These are phyloP conservation scores for Lepeophtheirus nordmannii DNA, from an alignment of 2,888 invertebrate species.

Conservation along the genomic window DNA sequence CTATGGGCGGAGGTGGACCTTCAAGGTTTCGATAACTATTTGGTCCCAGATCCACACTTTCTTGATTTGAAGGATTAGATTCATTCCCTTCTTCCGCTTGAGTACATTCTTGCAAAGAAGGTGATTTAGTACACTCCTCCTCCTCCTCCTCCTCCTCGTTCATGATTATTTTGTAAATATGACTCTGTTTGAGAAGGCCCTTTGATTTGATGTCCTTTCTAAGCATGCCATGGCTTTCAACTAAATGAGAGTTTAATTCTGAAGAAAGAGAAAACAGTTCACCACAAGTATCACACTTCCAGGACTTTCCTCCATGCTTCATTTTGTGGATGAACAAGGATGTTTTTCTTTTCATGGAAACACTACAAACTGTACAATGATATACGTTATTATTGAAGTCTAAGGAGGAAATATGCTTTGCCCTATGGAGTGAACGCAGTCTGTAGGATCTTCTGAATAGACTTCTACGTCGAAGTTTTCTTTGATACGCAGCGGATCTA, in stretches of 20 bases:
- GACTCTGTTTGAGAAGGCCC: slow-evolving; percentile 1
- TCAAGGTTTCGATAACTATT: too few relatives aligned
- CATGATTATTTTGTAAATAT: slow-evolving; percentile 15
- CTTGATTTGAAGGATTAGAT: background rate
- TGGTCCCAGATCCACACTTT: too few relatives aligned
- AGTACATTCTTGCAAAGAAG: background rate
- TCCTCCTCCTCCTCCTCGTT: background rate
- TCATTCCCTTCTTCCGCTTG: background rate
- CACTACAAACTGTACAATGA: slow-evolving; percentile 10
- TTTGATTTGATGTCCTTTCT: slow-evolving; percentile 7
- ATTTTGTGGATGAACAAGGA: slow-evolving; percentile 17
- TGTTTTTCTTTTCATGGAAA: background rate
- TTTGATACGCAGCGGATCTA: background rate
- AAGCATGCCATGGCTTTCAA: background rate
- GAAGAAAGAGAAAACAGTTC: slow-evolving; percentile 5
- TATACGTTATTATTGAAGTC: slow-evolving; percentile 3
- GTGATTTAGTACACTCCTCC: background rate
- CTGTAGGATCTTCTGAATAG: background rate
- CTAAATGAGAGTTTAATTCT: background rate
- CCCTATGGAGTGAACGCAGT: background rate
- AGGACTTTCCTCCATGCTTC: background rate
- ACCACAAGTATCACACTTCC: slow-evolving; percentile 11
- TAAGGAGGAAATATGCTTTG: background rate
- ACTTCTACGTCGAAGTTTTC: background rate
- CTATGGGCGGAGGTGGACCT: background rate